Evolutionary conservation across 2,113 vertebrate species (phyloP).

Genomic region (Mus pahari): DNA sequence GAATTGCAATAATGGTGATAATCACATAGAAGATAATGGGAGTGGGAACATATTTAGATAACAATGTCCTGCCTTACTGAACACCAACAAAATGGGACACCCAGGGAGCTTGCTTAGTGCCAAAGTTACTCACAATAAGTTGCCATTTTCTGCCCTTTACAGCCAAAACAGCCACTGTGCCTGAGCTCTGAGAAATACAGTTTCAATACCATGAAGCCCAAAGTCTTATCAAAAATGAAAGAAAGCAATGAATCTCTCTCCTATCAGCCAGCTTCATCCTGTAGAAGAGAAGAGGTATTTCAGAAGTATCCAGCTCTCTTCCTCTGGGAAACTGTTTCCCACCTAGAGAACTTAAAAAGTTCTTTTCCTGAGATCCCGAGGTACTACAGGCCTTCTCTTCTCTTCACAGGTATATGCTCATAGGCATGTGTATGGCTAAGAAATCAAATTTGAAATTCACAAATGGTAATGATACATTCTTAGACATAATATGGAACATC

Average conservation of each 20-base stretch:
- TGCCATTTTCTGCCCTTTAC: background rate
- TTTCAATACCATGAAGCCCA: background rate
- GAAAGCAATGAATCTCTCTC: background rate
- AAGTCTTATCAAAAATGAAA: slow-evolving; percentile 37
- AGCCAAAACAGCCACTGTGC: background rate
- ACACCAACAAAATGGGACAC: slow-evolving; percentile 58
- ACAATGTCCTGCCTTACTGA: slow-evolving; percentile 5
- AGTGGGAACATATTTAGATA: slow-evolving; percentile 71
- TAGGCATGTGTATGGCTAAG: slow-evolving; percentile 14
- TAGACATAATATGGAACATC: background rate
- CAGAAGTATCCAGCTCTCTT: background rate
- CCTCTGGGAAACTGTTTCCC: background rate
- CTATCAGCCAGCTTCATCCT: background rate
- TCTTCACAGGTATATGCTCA: background rate
- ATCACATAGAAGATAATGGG: slow-evolving; percentile 70
- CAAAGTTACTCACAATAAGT: slow-evolving; percentile 40
- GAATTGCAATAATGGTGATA: slow-evolving; percentile 66
- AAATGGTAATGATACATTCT: slow-evolving; percentile 3
- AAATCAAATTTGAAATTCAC: slow-evolving; percentile 29
- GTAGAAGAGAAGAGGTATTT: slow-evolving; percentile 2
- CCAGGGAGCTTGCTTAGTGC: background rate
- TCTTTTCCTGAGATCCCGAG: background rate
- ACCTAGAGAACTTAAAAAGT: background rate
- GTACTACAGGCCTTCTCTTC: background rate
- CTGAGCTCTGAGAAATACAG: slow-evolving; percentile 13